Conservation (phyloP, 1,140 invertebrate genomes). For the Hypothenemus hampei region DNA sequence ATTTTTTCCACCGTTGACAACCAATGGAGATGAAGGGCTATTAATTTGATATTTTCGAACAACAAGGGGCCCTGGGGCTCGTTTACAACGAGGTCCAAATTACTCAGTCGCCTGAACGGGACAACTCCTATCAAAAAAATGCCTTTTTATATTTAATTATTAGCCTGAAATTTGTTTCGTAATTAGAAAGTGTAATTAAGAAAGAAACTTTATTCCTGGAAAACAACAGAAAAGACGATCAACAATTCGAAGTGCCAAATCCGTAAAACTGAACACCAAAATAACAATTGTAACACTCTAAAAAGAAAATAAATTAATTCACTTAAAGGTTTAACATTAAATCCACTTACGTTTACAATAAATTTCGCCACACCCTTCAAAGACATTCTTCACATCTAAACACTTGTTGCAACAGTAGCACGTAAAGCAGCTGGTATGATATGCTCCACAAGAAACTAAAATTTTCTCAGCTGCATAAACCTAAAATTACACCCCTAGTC, state of each 20-base stretch:
- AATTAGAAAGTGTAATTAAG: background rate
- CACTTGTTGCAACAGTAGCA: conserved; percentile 51
- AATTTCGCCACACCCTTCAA: conserved; percentile 50
- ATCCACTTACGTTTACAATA: conserved; percentile 50
- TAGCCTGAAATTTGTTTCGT: too few species aligned
- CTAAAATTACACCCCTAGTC: too few species aligned
- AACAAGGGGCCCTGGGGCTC: background rate
- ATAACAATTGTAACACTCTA: conserved; percentile 35
- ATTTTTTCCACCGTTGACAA: conserved; percentile 4
- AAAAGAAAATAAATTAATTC: conserved; percentile 20
- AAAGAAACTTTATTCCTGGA: background rate
- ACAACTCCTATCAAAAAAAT: background rate
- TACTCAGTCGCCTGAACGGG: background rate
- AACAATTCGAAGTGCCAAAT: conserved; percentile 14
- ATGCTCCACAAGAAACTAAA: conserved; percentile 46
- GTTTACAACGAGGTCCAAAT: background rate
- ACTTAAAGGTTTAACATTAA: too few species aligned
- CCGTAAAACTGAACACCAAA: conserved; percentile 31
- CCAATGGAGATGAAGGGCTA: conserved; percentile 13
- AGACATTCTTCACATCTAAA: conserved; percentile 47
- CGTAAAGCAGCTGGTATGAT: conserved; percentile 51
- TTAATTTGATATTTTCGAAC: conserved; percentile 12
- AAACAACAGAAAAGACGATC: background rate
- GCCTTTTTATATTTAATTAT: too few species aligned
- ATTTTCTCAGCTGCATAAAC: conserved; percentile 42